A percentile compares a stretch with the other conserved stretches of the same genome.
These are phyloP conservation scores for Agonopterix heracliana DNA, from an alignment of 2,888 invertebrate genomes.

Conservation along the genomic window DNA sequence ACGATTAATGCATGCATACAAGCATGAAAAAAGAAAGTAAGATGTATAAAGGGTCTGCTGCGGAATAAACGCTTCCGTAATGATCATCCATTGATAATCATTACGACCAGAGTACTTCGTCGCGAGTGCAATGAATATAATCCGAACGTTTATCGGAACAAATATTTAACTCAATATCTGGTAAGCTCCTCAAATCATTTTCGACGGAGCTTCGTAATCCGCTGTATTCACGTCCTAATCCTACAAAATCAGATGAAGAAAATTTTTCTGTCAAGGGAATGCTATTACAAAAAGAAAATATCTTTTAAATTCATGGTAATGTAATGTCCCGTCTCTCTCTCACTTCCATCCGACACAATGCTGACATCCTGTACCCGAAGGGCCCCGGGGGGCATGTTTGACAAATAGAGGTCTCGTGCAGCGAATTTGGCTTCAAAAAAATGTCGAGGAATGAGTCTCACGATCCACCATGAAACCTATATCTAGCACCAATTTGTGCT, in stretches of 20 bases:
- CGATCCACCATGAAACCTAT: conserved; percentile 44
- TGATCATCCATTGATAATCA: no score
- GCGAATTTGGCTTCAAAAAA: conserved; percentile 60
- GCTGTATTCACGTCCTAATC: conserved; percentile 27
- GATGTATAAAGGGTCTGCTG: no score
- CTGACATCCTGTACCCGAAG: conserved; percentile 29
- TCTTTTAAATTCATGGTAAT: conserved; percentile 33
- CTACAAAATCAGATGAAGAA: conserved; percentile 34
- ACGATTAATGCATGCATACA: no score
- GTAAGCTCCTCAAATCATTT: conserved; percentile 22
- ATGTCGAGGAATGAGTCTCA: conserved; percentile 49
- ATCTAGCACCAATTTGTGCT: conserved; percentile 28
- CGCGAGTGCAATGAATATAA: neutral
- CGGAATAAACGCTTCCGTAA: no score
- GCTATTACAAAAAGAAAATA: conserved; percentile 17
- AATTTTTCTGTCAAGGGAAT: conserved; percentile 7
- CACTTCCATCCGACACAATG: conserved; percentile 30
- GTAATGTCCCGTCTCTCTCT: conserved; percentile 24
- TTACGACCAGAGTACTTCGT: neutral
- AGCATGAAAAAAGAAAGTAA: no score
- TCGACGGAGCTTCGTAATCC: conserved; percentile 19
- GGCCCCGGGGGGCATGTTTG: conserved; percentile 48
- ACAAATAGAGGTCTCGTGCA: conserved; percentile 66
- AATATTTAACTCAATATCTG: conserved; percentile 7
- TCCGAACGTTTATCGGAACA: neutral